Percentiles rank a stretch among this genome's conserved stretches.
These are phyloP conservation scores for Bombus terrestris DNA, from an alignment of 1,140 invertebrate species.

Conservation along the genomic window DNA sequence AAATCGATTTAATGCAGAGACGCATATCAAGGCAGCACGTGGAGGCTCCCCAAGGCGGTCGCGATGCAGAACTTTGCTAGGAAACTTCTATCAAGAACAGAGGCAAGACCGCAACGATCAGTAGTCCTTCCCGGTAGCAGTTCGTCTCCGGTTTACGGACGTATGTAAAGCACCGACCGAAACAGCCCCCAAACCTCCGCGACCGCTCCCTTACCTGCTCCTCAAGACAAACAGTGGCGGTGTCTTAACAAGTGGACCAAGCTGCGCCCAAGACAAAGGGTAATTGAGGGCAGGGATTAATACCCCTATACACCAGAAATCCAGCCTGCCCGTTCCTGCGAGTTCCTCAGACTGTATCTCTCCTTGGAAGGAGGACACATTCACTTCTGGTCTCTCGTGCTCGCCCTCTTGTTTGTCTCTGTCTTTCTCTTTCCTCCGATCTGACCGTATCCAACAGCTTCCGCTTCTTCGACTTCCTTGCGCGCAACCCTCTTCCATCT, in stretches of 20 bases:
- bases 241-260: slow-evolving; percentile 84
- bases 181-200: slow-evolving; percentile 78
- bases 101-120: slow-evolving; percentile 82
- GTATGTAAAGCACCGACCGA: slow-evolving; percentile 81
- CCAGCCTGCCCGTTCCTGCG: slow-evolving; percentile 72
- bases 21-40: slow-evolving; percentile 52
- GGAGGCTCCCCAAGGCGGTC: slow-evolving; percentile 63
- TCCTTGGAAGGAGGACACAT: slow-evolving; percentile 48
- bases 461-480: slow-evolving; percentile 41
- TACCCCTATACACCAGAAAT: slow-evolving; percentile 83
- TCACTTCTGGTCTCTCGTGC: slow-evolving; percentile 48
- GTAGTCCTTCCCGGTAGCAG: slow-evolving; percentile 80
- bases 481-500: slow-evolving; percentile 15
- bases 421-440: slow-evolving; percentile 54
- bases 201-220: slow-evolving; percentile 74
- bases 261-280: slow-evolving; percentile 83
- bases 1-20: slow-evolving; percentile 37
- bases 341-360: slow-evolving; percentile 71
- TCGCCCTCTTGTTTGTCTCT: slow-evolving; percentile 50
- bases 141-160: slow-evolving; percentile 82
- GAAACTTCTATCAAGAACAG: slow-evolving; percentile 71
- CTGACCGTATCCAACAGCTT: slow-evolving; percentile 51
- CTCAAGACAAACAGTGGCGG: slow-evolving; percentile 83
- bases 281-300: slow-evolving; percentile 84
- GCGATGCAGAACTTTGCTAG: slow-evolving; percentile 63